Conservation (phyloP, 2,113 vertebrate genomes). For the Baryphthengus martii region DNA sequence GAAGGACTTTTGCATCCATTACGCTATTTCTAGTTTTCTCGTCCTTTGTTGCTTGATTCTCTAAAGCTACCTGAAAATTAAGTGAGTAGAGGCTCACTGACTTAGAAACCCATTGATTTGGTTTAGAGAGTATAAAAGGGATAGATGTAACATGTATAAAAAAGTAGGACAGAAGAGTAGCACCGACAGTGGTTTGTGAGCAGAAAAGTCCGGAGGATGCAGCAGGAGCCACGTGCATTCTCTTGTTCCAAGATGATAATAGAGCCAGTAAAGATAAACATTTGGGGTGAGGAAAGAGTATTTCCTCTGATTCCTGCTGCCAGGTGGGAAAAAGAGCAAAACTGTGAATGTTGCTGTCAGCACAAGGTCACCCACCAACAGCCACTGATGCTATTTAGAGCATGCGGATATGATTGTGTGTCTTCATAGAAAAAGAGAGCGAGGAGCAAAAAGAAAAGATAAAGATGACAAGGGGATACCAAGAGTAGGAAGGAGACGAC, state of each 20-base stretch:
- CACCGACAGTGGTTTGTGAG: not conserved
- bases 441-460: not conserved
- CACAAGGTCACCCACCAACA: slow-evolving; percentile 34
- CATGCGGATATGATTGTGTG: not conserved
- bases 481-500: not conserved
- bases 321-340: slow-evolving; percentile 56
- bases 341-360: slow-evolving; percentile 42
- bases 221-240: not conserved
- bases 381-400: slow-evolving; percentile 13
- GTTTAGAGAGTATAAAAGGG: not conserved
- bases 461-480: slow-evolving; percentile 18
- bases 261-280: not conserved
- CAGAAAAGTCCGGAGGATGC: not conserved
- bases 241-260: not conserved
- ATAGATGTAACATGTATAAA: not conserved
- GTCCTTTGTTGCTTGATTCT: not conserved
- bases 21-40: not conserved
- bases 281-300: slow-evolving; percentile 23
- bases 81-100: not conserved
- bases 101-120: not conserved
- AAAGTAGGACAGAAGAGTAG: not conserved
- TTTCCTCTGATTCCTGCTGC: slow-evolving; percentile 27
- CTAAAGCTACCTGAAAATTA: not conserved
- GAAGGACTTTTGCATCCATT: not conserved
- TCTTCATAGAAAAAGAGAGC: not conserved